Base-by-base conservation (phyloP, 1,140 invertebrate species). In the Panagrolaimus sp. region DNA sequence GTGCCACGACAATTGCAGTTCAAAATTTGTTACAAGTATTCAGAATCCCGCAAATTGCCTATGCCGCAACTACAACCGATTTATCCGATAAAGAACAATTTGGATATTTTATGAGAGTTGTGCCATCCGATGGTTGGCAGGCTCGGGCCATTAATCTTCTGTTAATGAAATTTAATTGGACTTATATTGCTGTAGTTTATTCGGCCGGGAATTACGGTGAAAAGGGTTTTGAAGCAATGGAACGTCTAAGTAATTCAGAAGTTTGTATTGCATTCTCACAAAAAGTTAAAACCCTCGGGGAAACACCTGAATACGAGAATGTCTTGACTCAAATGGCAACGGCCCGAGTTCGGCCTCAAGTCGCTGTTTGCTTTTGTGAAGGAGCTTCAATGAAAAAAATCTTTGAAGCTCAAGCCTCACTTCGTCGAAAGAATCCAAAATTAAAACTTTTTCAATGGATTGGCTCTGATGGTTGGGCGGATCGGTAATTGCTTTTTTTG, bases 341-440 rank as follows among this genome's bases (percentile, higher is more conserved):
- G 46, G 84, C 87, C 45, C 86, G 43, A 89, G 88, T 81, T 87
- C 89, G 76, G 84, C 85, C 65, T 86, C 83, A 78, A 77, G 80
- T 74, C 91, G 88, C 91, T n/a, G 89, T 91, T 2, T 91, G 90
- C 83, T 91, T 91, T 86, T 91, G 90, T 83, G 90, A 91, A 84
- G 90, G 65, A 69, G 32, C 87, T 79, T 90, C 90, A 0, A 88
- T 91, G 46, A 83, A 88, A 66, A 88, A 87, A 12, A 84, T 91
- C n/a, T 85, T 91, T 68, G 85, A 85, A 69, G 89, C 90, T 0
- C 87, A 88, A 1, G 86, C 87, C 48, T 43, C 45, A 32, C 62
- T 77, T 72, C 84, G 88, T 45, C 43, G 69, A 47, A 67, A 48
- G 75, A 72, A 65, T 47, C 47, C 63, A 43, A 43, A 66, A 21